phyloP scores from a whole-genome alignment of 2,113 vertebrate species.

The Psammodynastes pulverulentus region DNA sequence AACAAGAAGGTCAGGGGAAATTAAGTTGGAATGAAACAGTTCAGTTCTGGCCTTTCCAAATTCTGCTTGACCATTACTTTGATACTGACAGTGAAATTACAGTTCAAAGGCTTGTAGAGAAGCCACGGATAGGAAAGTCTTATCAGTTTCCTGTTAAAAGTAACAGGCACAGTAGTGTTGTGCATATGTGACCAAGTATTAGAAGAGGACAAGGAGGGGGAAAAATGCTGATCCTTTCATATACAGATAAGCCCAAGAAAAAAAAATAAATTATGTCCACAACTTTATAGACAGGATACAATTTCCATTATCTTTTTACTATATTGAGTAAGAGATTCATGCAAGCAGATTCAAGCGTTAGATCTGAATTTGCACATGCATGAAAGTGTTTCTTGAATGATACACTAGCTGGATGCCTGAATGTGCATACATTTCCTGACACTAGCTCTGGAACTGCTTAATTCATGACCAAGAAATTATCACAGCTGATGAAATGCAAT shows the following conservation, averaged over 20 bases:
- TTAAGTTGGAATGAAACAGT: background rate
- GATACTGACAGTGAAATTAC: background rate
- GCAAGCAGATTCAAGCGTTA: background rate
- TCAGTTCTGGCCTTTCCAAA: background rate
- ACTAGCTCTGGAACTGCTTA: constrained; percentile 17
- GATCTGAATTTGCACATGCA: background rate
- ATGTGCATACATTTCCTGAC: background rate
- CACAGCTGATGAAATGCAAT: constrained; percentile 8
- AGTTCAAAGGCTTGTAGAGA: background rate
- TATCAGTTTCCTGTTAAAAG: background rate
- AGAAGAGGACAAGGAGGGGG: background rate
- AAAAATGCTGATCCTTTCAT: background rate
- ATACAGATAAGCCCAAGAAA: background rate
- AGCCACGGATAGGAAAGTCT: background rate
- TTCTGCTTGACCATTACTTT: background rate
- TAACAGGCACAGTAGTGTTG: background rate
- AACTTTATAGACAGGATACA: background rate
- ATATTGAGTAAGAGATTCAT: background rate
- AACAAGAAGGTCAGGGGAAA: background rate
- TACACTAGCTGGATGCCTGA: background rate
- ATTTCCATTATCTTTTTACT: background rate
- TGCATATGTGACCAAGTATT: background rate
- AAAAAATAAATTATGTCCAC: background rate
- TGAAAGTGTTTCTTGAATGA: constrained; percentile 6
- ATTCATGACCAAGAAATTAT: background rate